phyloP scores from a whole-genome alignment of 2,797 vertebrate genomes.

The Fundulus diaphanus region DNA sequence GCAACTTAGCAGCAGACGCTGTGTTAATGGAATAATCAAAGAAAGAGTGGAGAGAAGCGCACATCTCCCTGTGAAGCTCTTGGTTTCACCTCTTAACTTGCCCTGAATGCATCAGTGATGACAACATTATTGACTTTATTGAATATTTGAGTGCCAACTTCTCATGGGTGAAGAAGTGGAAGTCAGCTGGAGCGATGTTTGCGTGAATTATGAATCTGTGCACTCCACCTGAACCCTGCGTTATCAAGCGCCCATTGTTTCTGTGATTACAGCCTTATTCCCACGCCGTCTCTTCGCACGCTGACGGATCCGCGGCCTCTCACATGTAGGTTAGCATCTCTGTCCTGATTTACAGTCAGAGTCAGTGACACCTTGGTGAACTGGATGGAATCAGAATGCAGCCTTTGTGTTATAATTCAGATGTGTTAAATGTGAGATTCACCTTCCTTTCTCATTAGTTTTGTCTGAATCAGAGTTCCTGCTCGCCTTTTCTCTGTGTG shows the following conservation, averaged over 20 bases:
- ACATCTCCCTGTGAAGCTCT: background rate
- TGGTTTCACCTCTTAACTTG: background rate
- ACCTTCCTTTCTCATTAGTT: constrained; percentile 30
- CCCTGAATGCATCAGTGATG: background rate
- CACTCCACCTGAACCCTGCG: background rate
- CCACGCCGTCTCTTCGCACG: background rate
- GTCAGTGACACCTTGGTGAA: constrained; percentile 39
- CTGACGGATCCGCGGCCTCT: background rate
- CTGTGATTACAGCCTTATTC: background rate
- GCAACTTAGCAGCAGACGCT: background rate
- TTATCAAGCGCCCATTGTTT: background rate
- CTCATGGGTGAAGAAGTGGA: background rate
- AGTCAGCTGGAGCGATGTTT: background rate
- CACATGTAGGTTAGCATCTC: background rate
- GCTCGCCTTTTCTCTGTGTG: constrained; percentile 5
- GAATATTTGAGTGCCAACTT: background rate
- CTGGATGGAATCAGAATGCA: constrained; percentile 26
- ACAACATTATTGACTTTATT: background rate
- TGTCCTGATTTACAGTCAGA: constrained; percentile 30
- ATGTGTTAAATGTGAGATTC: constrained; percentile 44
- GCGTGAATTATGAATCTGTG: constrained; percentile 5
- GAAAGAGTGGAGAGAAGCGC: background rate
- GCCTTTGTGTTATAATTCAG: background rate
- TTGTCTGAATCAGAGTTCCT: constrained; percentile 2
- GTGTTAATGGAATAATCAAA: background rate